Base-by-base conservation (phyloP, 2,888 invertebrate species). In the Torymus tubicola region DNA sequence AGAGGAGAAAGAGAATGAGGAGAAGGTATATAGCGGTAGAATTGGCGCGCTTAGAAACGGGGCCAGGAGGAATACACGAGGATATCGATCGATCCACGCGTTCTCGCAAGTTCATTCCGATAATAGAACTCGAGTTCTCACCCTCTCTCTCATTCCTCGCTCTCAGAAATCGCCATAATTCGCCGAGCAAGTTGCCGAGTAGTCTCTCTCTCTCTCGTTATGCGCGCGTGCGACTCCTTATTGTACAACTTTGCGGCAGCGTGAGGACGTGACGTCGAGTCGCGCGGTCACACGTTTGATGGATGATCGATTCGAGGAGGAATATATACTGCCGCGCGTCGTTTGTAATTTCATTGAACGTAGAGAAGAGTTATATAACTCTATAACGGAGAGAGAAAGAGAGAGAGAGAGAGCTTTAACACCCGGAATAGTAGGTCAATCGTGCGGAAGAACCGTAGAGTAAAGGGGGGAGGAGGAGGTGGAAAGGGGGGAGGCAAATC, bases 61-160 rank as follows among this genome's bases (percentile, higher is more conserved):
- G 55, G 50, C 63, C 61, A 55, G 63, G 58, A 63, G 55, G 71
- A 24, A 18, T 5, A 50, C 14, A 64, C 5, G 42, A 31, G 64
- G 55, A 65, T 70, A 75, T 74, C 70, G 63, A 67, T 75, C 50
- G 52, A 18, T 8, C 1, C 42, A 1, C 42, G 3, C 31, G 3
- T 8, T 31, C 31, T 42, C 42, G 42, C 65, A 58, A 76, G 58
- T 80, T 80, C 80, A 64, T 76, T 76, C 71, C 65, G 57, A 72
- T 67, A 72, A 72, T 68, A 67, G 72, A 16, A 52, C 50, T 4
- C 1, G 50, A 42, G 42, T 42, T 42, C 58, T 69, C 58, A 8
- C 69, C 16, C 16, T 31, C 68, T 61, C 42, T 14, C 52, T 13
- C 21, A 8, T n/a, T 14, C 55, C 11, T n/a, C 5, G 18, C 14